Conservation (phyloP, 2,797 vertebrate genomes). For the Neoniphon sammara region DNA sequence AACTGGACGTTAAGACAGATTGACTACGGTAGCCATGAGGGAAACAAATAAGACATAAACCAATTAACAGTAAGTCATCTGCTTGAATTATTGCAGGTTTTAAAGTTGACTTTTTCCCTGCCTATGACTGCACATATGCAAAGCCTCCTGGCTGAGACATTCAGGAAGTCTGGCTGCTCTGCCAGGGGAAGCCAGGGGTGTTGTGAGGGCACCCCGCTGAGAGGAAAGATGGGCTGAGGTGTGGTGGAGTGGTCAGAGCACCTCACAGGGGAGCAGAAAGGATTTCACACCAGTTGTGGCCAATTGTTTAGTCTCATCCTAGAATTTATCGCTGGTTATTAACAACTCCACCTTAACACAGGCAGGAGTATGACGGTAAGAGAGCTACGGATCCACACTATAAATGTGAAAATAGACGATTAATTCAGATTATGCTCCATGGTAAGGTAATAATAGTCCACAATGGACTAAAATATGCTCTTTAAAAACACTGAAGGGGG, state of each 20-base stretch:
- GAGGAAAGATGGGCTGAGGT: slow-evolving; percentile 79
- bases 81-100: slow-evolving; percentile 56
- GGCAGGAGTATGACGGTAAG: slow-evolving; percentile 42
- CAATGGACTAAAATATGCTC: slow-evolving; percentile 9
- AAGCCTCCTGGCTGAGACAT: slow-evolving; percentile 62
- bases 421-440: slow-evolving; percentile 18
- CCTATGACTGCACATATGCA: slow-evolving; percentile 44
- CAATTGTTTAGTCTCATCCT: slow-evolving; percentile 67
- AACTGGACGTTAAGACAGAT: slow-evolving; percentile 34
- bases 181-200: slow-evolving; percentile 56
- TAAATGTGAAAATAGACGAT: slow-evolving; percentile 14
- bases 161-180: slow-evolving; percentile 83
- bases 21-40: slow-evolving; percentile 62
- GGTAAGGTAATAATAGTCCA: slow-evolving; percentile 21
- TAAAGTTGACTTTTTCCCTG: slow-evolving; percentile 42
- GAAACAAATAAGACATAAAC: slow-evolving; percentile 63
- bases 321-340: slow-evolving; percentile 44
- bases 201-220: slow-evolving; percentile 57
- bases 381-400: slow-evolving; percentile 4
- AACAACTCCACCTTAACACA: slow-evolving; percentile 54
- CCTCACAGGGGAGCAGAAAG: slow-evolving; percentile 77
- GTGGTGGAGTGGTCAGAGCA: slow-evolving; percentile 71
- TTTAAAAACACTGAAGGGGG: slow-evolving; percentile 29
- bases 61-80: slow-evolving; percentile 51
- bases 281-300: slow-evolving; percentile 84